Conservation (phyloP, 2,113 vertebrate genomes). For the Aix galericulata region DNA sequence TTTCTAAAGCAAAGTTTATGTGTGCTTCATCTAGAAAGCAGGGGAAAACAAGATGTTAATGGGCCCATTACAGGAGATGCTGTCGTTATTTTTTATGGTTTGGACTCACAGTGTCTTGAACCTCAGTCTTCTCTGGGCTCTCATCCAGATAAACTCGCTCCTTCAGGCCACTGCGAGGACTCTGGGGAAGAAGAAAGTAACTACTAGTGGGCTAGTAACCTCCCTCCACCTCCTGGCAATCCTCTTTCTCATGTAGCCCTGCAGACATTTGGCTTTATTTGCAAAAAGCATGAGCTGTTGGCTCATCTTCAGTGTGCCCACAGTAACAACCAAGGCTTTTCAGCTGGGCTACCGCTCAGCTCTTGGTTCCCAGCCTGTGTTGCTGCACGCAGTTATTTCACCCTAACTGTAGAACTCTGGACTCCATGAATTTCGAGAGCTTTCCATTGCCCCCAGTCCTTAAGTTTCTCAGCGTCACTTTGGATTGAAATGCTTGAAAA, state of each 20-base stretch:
- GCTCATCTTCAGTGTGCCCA: not conserved
- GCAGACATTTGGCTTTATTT: not conserved
- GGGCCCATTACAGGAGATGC: not conserved
- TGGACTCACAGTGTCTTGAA: slow-evolving; percentile 78
- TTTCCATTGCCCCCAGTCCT: not conserved
- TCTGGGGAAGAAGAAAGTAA: slow-evolving; percentile 59
- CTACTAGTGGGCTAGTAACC: not conserved
- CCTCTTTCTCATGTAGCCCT: not conserved
- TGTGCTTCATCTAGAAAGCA: not conserved
- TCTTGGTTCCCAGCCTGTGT: not conserved
- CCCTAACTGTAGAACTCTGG: not conserved
- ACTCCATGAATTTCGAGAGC: not conserved
- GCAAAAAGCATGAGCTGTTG: not conserved
- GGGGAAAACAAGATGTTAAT: not conserved
- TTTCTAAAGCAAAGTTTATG: slow-evolving; percentile 14
- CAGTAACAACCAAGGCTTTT: not conserved
- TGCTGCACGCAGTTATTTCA: not conserved
- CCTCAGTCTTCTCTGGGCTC: slow-evolving; percentile 78
- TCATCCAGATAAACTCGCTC: slow-evolving; percentile 78
- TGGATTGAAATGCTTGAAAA: not conserved
- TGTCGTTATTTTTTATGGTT: not conserved
- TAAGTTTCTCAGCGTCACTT: not conserved
- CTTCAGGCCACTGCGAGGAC: slow-evolving; percentile 76
- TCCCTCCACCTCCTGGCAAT: not conserved
- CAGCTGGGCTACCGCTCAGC: not conserved